Base-by-base conservation (phyloP, 2,797 vertebrate species). In the Melanotaenia parkinsoni region DNA sequence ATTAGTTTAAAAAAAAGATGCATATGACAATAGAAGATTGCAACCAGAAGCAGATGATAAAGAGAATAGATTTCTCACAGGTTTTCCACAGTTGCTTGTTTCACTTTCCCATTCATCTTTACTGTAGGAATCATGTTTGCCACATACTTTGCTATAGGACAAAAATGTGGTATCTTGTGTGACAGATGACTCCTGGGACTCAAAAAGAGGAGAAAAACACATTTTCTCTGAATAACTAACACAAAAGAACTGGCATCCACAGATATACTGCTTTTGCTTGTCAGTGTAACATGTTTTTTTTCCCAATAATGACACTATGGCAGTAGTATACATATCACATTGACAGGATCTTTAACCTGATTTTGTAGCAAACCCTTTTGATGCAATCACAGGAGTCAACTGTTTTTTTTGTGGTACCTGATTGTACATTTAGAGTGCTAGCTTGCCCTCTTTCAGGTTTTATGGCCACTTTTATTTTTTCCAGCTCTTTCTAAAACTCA, bases 381-480 rank as follows among this genome's bases (percentile, higher is more conserved):
- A 53, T 53, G 22, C 47, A 53, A 35, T 65, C 50, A 54, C 33
- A 18, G 33, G 22, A 65, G 50, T 26, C 38, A 58, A 58, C n/a
- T 35, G 32, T 4, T 59, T 50, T 35, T 16, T 50, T 18, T 26
- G 30, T 28, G 37, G n/a, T 30, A 47, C 43, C 33, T 50, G 40
- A 24, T 59, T 33, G 30, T 5, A 68, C 13, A 20, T 37, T 16
- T 50, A 13, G 26, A 68, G 66, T 12, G 20, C 4, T 30, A 22
- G 32, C 30, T 65, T 67, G 14, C 1, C 4, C 10, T 3, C 2
- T 18, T 66, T 18, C 24, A n/a, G 1, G 16, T 30, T 38, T 11
- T 4, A 54, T 18, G 14, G 50, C 8, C 3, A 18, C 8, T 47
- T 33, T 6, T 20, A 1, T 45, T 45, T 45, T 45, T 20, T 47